Percentiles rank a stretch among this genome's conserved stretches.
Evolutionary conservation across 2,113 vertebrate genomes (phyloP).

Genomic region (Sciurus niger): DNA sequence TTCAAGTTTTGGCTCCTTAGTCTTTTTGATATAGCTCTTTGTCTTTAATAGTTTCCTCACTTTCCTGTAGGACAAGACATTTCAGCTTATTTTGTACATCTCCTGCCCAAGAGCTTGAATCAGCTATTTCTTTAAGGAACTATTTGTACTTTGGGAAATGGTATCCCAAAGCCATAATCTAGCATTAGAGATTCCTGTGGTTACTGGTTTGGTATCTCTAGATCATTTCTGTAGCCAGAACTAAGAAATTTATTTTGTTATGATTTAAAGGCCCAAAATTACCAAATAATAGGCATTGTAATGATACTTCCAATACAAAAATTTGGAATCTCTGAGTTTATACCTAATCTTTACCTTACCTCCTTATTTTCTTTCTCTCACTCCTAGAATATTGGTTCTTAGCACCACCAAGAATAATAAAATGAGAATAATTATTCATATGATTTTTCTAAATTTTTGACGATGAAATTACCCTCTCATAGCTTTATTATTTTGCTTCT

Average conservation of each 20-base stretch:
- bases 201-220: slow-evolving; percentile 22
- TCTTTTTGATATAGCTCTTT: not conserved
- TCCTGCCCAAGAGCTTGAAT: not conserved
- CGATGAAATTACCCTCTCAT: slow-evolving; percentile 14
- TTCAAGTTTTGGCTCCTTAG: not conserved
- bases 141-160: slow-evolving; percentile 11
- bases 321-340: not conserved
- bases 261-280: not conserved
- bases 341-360: not conserved
- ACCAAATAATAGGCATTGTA: not conserved
- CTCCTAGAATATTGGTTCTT: slow-evolving; percentile 12
- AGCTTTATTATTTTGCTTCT: slow-evolving; percentile 34
- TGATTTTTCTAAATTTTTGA: slow-evolving; percentile 44
- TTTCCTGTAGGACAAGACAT: not conserved
- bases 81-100: not conserved
- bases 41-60: slow-evolving; percentile 12
- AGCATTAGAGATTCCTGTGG: not conserved
- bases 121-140: slow-evolving; percentile 2
- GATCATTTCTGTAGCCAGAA: slow-evolving; percentile 7
- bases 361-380: not conserved
- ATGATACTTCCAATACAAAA: not conserved
- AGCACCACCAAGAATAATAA: not conserved
- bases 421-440: slow-evolving; percentile 36
- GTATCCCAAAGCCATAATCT: not conserved
- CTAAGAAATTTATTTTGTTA: slow-evolving; percentile 24